Evolutionary conservation across 2,113 vertebrate genomes (phyloP).

Genomic region (Microcebus lehilahytsara): DNA sequence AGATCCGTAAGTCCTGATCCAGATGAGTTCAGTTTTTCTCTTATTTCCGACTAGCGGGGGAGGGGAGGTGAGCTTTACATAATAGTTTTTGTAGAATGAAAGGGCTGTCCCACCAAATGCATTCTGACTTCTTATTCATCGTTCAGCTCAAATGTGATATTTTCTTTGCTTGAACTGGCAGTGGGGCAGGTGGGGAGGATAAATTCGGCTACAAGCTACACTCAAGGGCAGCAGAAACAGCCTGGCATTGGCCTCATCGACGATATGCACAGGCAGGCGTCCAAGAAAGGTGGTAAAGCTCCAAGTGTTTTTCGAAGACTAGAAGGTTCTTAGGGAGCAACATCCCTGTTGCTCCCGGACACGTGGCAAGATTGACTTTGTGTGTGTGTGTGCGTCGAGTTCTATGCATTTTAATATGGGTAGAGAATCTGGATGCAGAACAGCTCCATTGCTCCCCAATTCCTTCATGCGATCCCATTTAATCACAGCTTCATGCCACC

Average conservation of each 20-base stretch:
- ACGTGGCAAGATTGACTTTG: not conserved
- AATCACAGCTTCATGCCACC: not conserved
- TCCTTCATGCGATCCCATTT: not conserved
- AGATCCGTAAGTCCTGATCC: not conserved
- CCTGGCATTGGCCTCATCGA: not conserved
- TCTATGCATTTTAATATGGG: not conserved
- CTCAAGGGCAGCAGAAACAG: not conserved
- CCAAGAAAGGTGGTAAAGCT: not conserved
- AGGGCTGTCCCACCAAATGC: not conserved
- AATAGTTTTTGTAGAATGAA: not conserved
- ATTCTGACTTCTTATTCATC: not conserved
- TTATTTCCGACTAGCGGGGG: not conserved
- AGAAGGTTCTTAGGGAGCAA: not conserved
- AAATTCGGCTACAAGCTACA: not conserved
- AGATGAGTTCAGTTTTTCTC: not conserved
- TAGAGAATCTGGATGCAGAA: not conserved
- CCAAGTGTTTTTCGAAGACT: not conserved
- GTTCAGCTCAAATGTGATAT: not conserved
- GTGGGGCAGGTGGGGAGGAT: not conserved
- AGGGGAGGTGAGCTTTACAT: not conserved
- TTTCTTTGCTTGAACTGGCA: not conserved
- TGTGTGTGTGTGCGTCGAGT: not conserved
- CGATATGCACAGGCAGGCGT: not conserved
- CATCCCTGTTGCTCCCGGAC: too few relatives aligned
- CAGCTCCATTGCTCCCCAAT: not conserved